Evolutionary conservation across 2,888 invertebrate species (phyloP).

Genomic region (Eupithecia abbreviata): DNA sequence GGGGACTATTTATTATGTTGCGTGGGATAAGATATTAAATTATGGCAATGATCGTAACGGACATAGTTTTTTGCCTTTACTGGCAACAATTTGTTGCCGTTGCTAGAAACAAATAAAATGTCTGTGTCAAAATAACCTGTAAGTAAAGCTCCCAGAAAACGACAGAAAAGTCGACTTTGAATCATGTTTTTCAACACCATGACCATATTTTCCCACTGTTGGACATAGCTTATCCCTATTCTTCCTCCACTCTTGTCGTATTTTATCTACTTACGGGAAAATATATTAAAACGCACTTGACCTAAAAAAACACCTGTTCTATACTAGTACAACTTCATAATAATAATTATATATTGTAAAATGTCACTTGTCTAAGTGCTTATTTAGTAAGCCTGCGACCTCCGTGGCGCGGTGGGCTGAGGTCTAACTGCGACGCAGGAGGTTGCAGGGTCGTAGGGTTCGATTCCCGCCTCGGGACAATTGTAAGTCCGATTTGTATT

Average conservation of each 20-base stretch:
- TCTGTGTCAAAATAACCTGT: neutral
- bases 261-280: neutral
- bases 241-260: neutral
- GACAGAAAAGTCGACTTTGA: neutral
- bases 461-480: no score
- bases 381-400: no score
- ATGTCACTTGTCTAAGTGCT: no score
- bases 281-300: neutral
- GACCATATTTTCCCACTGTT: neutral
- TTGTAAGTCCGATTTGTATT: no score
- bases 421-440: no score
- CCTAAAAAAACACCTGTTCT: neutral
- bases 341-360: no score
- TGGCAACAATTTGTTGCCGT: neutral
- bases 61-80: neutral
- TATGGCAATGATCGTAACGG: constrained; percentile 3
- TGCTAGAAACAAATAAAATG: neutral
- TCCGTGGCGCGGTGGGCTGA: no score
- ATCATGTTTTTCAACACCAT: neutral
- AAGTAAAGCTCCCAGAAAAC: neutral
- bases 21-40: constrained; percentile 2
- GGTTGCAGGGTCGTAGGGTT: no score
- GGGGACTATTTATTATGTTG: constrained; percentile 14
- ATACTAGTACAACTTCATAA: no score
- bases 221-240: neutral